A percentile compares a stretch with the other conserved stretches of the same genome.
Conservation (phyloP, 2,888 invertebrate species). For the Leucozona laternaria region DNA sequence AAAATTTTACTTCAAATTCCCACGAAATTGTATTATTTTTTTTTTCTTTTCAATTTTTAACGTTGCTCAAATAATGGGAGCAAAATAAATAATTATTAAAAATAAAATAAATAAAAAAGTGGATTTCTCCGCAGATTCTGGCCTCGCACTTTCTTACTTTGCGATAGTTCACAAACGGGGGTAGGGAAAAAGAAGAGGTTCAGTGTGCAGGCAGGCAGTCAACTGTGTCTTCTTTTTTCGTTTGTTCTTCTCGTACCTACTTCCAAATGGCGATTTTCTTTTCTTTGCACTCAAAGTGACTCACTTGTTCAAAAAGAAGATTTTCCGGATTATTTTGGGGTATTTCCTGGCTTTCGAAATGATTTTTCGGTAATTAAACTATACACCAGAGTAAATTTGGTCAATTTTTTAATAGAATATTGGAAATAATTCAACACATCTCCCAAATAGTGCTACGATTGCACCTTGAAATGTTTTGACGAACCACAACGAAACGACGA, state of each 20-base stretch:
- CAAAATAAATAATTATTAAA: slow-evolving; percentile 49
- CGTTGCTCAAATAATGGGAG: slow-evolving; percentile 37
- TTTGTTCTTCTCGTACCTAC: slow-evolving; percentile 48
- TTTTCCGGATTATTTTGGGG: neutral
- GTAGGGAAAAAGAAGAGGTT: slow-evolving; percentile 49
- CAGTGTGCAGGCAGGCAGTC: slow-evolving; percentile 68
- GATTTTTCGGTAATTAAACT: neutral
- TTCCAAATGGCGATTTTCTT: slow-evolving; percentile 71
- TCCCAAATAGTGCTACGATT: slow-evolving; percentile 54
- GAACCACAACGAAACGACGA: slow-evolving; percentile 62
- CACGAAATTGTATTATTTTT: slow-evolving; percentile 12
- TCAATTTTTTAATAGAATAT: slow-evolving; percentile 23
- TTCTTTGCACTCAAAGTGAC: slow-evolving; percentile 51
- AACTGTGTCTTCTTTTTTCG: slow-evolving; percentile 74
- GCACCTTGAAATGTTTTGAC: slow-evolving; percentile 69
- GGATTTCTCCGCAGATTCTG: slow-evolving; percentile 61
- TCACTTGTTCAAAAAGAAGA: slow-evolving; percentile 45
- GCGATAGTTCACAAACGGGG: slow-evolving; percentile 53
- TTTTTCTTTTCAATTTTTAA: slow-evolving; percentile 2
- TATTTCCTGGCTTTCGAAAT: neutral
- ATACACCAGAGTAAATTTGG: slow-evolving; percentile 5
- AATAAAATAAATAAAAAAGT: slow-evolving; percentile 34
- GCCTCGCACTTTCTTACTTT: slow-evolving; percentile 56
- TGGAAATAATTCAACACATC: slow-evolving; percentile 41
- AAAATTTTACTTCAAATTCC: slow-evolving; percentile 1